A percentile compares a stretch with the other conserved stretches of the same genome.
phyloP scores from a whole-genome alignment of 2,888 invertebrate genomes.

The Prosapia bicincta region DNA sequence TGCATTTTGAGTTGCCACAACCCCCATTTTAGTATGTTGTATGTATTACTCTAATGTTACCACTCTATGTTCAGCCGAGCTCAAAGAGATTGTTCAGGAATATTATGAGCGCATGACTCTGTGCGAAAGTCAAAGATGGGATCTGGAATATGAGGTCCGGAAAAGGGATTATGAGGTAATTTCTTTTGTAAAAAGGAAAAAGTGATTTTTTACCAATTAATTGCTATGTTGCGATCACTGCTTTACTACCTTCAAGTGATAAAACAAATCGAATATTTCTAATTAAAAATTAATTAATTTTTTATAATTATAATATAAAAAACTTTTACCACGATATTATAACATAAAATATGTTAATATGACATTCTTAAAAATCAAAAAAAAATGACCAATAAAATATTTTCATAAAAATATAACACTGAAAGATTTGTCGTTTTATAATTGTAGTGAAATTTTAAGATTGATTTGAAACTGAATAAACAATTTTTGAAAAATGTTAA shows the following conservation, averaged over 20 bases:
- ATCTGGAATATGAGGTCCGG: slow-evolving; percentile 99
- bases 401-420: too few relatives aligned
- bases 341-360: too few relatives aligned
- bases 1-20: background rate
- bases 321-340: too few relatives aligned
- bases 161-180: slow-evolving; percentile 99
- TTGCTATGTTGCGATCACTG: background rate
- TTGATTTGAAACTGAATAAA: too few relatives aligned
- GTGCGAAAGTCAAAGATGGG: slow-evolving; percentile 99
- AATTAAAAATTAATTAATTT: too few relatives aligned
- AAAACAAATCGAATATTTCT: too few relatives aligned
- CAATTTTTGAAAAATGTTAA: too few relatives aligned
- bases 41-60: background rate
- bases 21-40: background rate
- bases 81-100: slow-evolving; percentile 73
- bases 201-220: background rate
- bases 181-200: background rate
- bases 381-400: too few relatives aligned
- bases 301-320: too few relatives aligned
- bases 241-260: background rate
- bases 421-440: too few relatives aligned
- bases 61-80: slow-evolving; percentile 34
- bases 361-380: too few relatives aligned
- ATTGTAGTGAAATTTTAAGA: too few relatives aligned
- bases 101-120: slow-evolving; percentile 95